These are phyloP conservation scores for Zaprionus lineosus DNA, from an alignment of 2,888 invertebrate genomes.

Conservation along the genomic window DNA sequence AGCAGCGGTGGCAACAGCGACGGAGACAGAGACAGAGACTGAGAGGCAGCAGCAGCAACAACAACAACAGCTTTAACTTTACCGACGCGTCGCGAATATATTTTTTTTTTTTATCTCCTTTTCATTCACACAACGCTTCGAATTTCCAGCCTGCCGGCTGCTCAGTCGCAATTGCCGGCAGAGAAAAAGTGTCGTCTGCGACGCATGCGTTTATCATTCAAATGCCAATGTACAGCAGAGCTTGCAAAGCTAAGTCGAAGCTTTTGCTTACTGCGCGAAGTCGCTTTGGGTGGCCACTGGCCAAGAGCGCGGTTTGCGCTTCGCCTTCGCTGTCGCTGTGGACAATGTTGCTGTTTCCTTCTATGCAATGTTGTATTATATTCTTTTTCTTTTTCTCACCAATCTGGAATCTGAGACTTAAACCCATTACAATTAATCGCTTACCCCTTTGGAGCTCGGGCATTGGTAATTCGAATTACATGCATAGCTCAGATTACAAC, in stretches of 20 bases:
- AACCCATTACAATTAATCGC: too few species aligned
- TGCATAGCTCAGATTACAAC: too few species aligned
- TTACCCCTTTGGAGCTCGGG: too few species aligned
- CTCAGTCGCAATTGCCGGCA: slow-evolving; percentile 1
- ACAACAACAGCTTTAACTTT: background rate
- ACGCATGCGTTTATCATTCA: slow-evolving; percentile 21
- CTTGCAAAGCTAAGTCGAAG: background rate
- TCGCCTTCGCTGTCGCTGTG: background rate
- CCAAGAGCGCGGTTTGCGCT: background rate
- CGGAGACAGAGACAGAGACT: background rate
- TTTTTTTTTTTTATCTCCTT: background rate
- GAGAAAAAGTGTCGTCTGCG: background rate
- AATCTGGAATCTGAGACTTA: background rate
- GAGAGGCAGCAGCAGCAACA: background rate
- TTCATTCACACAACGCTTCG: background rate
- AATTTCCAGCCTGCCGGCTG: background rate
- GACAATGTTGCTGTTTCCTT: background rate
- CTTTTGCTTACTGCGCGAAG: background rate
- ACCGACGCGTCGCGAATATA: background rate
- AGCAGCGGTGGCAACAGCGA: background rate
- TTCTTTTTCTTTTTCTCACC: too few species aligned
- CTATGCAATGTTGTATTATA: too few species aligned
- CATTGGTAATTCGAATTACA: too few species aligned
- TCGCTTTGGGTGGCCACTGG: background rate
- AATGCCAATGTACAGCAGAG: background rate